A percentile compares a stretch with the other conserved stretches of the same genome.
These are phyloP conservation scores for Xylophagus ater DNA, from an alignment of 2,888 invertebrate genomes.

Conservation along the genomic window DNA sequence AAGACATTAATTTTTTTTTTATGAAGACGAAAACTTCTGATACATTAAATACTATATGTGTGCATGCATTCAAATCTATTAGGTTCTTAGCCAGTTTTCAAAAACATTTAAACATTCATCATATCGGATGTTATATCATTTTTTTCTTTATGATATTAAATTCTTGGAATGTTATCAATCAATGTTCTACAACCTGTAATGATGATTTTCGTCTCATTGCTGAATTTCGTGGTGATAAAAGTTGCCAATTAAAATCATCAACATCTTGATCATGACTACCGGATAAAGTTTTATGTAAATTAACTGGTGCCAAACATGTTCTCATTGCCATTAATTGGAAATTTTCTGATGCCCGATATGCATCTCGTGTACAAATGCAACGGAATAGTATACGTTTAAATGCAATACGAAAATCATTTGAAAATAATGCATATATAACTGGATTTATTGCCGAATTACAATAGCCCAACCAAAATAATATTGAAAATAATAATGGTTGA, in stretches of 20 bases:
- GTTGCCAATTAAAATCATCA: conserved; percentile 34
- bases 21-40: too few species aligned
- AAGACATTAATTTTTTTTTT: too few species aligned
- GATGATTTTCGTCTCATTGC: too few species aligned
- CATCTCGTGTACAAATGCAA: conserved; percentile 54
- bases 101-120: too few species aligned
- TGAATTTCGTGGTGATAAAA: conserved; percentile 24
- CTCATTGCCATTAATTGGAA: conserved; percentile 38
- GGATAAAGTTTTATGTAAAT: conserved; percentile 38
- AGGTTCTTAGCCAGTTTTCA: not conserved
- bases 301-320: conserved; percentile 35
- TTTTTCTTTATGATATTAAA: too few species aligned
- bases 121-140: too few species aligned
- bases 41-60: too few species aligned
- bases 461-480: conserved; percentile 95
- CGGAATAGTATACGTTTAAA: conserved; percentile 87
- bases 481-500: conserved; percentile 72
- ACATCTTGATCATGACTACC: conserved; percentile 33
- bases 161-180: too few species aligned
- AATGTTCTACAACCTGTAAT: too few species aligned
- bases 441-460: conserved; percentile 95
- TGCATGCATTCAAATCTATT: too few species aligned
- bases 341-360: conserved; percentile 38
- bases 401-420: conserved; percentile 87
- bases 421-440: conserved; percentile 87